phyloP scores from a whole-genome alignment of 2,113 vertebrate genomes.

The Mustela nigripes region DNA sequence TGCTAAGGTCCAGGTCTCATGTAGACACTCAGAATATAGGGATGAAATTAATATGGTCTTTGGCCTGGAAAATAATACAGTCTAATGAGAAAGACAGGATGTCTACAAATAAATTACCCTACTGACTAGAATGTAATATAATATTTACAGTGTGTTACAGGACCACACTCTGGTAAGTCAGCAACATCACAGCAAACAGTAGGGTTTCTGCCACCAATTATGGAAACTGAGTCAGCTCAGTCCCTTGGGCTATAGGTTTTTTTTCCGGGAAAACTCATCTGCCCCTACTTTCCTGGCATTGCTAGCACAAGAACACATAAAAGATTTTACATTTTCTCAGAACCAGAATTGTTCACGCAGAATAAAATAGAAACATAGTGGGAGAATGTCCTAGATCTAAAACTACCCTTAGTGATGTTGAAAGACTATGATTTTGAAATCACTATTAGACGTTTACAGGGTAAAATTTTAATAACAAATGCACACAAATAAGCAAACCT shows the following conservation, averaged over 20 bases:
- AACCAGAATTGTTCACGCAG: constrained; percentile 6
- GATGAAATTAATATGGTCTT: neutral
- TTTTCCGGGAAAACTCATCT: constrained; percentile 11
- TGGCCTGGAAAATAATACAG: neutral
- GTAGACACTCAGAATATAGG: neutral
- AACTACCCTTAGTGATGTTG: neutral
- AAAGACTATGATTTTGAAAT: constrained; percentile 26
- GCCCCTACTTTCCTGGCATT: neutral
- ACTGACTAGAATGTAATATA: neutral
- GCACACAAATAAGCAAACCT: neutral
- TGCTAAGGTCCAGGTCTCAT: neutral
- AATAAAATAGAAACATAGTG: constrained; percentile 52
- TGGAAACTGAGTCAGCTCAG: neutral
- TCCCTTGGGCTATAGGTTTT: neutral
- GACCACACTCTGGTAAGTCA: neutral
- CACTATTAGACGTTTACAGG: neutral
- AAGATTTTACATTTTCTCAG: constrained; percentile 17
- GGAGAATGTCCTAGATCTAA: constrained; percentile 23
- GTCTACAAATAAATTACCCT: neutral
- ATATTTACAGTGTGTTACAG: neutral
- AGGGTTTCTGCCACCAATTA: neutral
- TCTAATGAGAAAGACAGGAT: neutral
- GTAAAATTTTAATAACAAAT: neutral
- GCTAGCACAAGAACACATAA: neutral
- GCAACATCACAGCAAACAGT: neutral